Conservation (phyloP, 37 sponge, comb jelly and placozoan species). For the Diacarnus erythraeanus region DNA sequence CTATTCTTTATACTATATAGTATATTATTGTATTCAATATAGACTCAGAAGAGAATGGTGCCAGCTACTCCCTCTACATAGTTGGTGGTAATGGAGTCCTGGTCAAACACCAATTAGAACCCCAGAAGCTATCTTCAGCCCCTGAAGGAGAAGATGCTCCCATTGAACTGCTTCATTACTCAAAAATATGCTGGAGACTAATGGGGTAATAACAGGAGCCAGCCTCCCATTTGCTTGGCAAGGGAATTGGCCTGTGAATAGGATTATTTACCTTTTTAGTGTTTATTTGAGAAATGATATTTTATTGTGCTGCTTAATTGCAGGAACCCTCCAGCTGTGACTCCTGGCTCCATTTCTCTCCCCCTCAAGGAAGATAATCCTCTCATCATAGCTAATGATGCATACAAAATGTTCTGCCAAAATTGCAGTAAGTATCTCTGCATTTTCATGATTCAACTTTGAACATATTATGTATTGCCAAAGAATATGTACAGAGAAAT, state of each 20-base stretch:
- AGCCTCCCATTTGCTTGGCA: background rate
- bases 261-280: too few species aligned
- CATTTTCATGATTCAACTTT: background rate
- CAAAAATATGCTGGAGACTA: conserved; percentile 74
- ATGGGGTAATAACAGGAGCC: conserved; percentile 60
- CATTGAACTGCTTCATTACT: conserved; percentile 45
- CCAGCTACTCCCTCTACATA: conserved; percentile 56
- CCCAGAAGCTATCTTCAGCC: conserved; percentile 29
- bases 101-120: conserved; percentile 47
- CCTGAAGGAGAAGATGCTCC: conserved; percentile 77
- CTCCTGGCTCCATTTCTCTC: conserved; percentile 24
- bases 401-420: conserved; percentile 7
- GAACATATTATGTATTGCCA: background rate
- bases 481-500: background rate
- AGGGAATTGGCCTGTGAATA: background rate
- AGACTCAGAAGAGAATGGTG: background rate
- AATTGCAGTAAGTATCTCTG: background rate
- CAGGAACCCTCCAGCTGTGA: conserved; percentile 15
- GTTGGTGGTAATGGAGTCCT: conserved; percentile 57
- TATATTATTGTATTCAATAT: too few species aligned
- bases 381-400: conserved; percentile 39
- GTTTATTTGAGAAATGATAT: background rate
- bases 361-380: conserved; percentile 50
- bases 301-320: background rate
- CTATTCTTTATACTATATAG: too few species aligned